Evolutionary conservation across 1,140 invertebrate genomes (phyloP).

Genomic region (Pinna nobilis): DNA sequence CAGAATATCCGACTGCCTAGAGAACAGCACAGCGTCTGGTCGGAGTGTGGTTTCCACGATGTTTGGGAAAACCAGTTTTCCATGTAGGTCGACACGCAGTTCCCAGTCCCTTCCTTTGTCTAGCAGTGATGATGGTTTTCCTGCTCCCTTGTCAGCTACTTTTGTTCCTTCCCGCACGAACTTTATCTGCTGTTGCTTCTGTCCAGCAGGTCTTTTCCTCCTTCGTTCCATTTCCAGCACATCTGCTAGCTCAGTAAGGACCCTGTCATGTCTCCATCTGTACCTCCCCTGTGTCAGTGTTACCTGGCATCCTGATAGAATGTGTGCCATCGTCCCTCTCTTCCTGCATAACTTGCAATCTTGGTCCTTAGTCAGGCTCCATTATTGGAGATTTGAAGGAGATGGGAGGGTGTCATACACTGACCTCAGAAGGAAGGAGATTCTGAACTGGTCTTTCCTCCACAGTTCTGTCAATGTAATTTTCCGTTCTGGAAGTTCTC

Average conservation of each 20-base stretch:
- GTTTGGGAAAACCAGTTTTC: constrained; percentile 32
- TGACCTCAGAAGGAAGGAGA: constrained; percentile 33
- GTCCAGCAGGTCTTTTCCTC: not conserved
- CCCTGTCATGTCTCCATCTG: constrained; percentile 26
- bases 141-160: too few relatives aligned
- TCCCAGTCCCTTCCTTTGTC: too few relatives aligned
- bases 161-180: not conserved
- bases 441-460: constrained; percentile 24
- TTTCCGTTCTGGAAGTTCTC: constrained; percentile 23
- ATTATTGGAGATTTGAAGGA: constrained; percentile 24
- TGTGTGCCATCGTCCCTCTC: constrained; percentile 20
- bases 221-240: constrained; percentile 6
- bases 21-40: not conserved
- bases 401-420: constrained; percentile 24
- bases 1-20: not conserved
- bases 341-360: constrained; percentile 11
- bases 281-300: constrained; percentile 34
- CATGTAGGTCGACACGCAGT: constrained; percentile 9
- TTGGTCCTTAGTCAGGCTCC: constrained; percentile 12
- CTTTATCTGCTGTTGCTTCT: not conserved
- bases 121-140: too few relatives aligned
- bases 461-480: constrained; percentile 35
- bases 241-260: constrained; percentile 26
- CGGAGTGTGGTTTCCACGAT: too few relatives aligned
- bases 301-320: too few relatives aligned